phyloP scores from a whole-genome alignment of 1,140 invertebrate species.

The Neotoxoptera formosana region DNA sequence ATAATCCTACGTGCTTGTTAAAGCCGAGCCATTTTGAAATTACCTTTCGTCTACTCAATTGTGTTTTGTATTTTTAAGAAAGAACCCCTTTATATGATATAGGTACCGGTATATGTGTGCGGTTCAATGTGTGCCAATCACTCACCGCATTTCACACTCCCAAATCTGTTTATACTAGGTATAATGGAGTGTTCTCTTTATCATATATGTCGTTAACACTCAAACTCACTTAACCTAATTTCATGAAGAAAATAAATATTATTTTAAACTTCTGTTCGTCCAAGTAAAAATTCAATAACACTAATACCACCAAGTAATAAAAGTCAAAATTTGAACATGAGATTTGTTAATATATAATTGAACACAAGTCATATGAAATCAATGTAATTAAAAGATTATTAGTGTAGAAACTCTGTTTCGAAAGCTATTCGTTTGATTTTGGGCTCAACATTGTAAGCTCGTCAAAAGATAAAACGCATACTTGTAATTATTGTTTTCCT shows the following conservation, averaged over 20 bases:
- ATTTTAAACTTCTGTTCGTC: not conserved
- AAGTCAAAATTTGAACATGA: not conserved
- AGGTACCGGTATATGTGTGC: not conserved
- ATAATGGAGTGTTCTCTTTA: not conserved
- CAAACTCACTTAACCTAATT: slow-evolving; percentile 25
- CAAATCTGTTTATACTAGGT: not conserved
- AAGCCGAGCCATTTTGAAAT: not conserved
- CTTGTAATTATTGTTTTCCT: not conserved
- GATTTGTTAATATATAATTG: not conserved
- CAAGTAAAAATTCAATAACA: not conserved
- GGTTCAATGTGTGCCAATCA: not conserved
- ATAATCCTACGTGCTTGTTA: not conserved
- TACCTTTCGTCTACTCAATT: not conserved
- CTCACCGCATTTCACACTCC: not conserved
- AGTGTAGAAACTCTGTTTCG: not conserved
- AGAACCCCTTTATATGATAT: not conserved
- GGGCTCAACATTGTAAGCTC: not conserved
- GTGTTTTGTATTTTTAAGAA: not conserved
- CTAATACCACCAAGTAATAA: not conserved
- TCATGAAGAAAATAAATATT: not conserved
- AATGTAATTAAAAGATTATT: not conserved
- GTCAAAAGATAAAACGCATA: not conserved
- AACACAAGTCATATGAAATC: not conserved
- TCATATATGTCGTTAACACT: not conserved
- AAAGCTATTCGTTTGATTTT: not conserved